These are phyloP conservation scores for Heliocidaris erythrogramma DNA, from an alignment of 35 echinoderm and acorn worm species.

Conservation along the genomic window DNA sequence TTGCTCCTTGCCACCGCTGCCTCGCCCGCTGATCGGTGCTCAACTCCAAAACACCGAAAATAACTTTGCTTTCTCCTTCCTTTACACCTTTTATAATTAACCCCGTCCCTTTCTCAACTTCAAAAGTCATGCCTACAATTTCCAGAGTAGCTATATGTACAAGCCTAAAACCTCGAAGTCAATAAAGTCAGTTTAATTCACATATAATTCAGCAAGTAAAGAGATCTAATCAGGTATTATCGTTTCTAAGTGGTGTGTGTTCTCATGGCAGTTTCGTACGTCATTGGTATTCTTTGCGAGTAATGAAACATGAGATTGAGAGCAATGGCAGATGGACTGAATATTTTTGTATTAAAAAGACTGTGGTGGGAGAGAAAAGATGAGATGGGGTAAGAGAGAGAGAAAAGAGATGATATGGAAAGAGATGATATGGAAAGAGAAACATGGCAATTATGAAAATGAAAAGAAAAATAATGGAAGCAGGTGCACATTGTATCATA, in stretches of 20 bases:
- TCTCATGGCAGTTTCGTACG: neutral
- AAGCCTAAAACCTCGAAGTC: neutral
- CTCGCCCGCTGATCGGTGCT: neutral
- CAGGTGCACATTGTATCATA: neutral
- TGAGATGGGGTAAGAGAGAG: too few species aligned
- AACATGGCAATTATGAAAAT: neutral
- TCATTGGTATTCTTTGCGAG: neutral
- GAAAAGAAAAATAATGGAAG: neutral
- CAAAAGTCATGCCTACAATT: neutral
- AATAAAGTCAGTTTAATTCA: neutral
- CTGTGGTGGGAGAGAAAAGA: too few species aligned
- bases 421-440: neutral
- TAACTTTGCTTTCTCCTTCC: neutral
- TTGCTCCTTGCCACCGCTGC: neutral
- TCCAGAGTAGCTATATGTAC: neutral
- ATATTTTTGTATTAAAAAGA: neutral
- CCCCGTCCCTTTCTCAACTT: neutral
- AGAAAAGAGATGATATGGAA: too few species aligned
- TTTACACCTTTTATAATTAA: neutral
- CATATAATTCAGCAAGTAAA: neutral
- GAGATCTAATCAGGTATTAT: neutral
- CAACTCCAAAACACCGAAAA: neutral
- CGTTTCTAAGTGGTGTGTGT: neutral
- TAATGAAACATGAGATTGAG: constrained; percentile 1
- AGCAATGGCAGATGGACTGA: neutral